Conservation (phyloP, 2,888 invertebrate species). For the Cephus pygmeus region DNA sequence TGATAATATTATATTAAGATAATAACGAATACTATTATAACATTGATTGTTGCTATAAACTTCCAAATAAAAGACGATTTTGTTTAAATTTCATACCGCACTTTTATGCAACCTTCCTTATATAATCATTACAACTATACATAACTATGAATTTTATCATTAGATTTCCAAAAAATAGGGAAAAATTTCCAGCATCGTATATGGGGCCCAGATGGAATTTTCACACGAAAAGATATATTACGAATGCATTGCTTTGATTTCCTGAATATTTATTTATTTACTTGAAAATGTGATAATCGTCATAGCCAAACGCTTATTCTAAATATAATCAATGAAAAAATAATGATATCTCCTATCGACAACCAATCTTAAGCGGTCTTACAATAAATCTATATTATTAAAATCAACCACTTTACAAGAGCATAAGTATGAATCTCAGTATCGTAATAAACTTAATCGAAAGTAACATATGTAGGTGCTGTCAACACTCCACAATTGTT, state of each 20-base stretch:
- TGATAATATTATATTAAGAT: slow-evolving; percentile 7
- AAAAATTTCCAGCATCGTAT: no score
- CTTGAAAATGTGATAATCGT: no score
- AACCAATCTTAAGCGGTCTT: no score
- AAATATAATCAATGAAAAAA: no score
- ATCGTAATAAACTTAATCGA: background rate
- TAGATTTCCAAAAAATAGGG: slow-evolving; percentile 7
- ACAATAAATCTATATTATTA: no score
- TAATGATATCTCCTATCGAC: no score
- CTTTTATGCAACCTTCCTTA: background rate
- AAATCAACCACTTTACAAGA: background rate
- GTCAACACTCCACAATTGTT: slow-evolving; percentile 95
- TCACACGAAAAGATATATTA: no score
- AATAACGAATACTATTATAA: slow-evolving; percentile 5
- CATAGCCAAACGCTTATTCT: no score
- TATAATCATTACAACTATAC: slow-evolving; percentile 9
- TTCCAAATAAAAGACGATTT: slow-evolving; percentile 28
- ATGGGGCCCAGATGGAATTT: no score
- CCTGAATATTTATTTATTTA: no score
- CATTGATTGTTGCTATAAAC: slow-evolving; percentile 24
- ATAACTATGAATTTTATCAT: slow-evolving; percentile 10
- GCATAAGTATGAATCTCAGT: slow-evolving; percentile 57
- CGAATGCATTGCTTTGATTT: no score
- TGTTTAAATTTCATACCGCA: slow-evolving; percentile 25
- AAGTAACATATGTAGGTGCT: slow-evolving; percentile 85